phyloP scores from a whole-genome alignment of 2,888 invertebrate genomes.

The Carcina quercana region DNA sequence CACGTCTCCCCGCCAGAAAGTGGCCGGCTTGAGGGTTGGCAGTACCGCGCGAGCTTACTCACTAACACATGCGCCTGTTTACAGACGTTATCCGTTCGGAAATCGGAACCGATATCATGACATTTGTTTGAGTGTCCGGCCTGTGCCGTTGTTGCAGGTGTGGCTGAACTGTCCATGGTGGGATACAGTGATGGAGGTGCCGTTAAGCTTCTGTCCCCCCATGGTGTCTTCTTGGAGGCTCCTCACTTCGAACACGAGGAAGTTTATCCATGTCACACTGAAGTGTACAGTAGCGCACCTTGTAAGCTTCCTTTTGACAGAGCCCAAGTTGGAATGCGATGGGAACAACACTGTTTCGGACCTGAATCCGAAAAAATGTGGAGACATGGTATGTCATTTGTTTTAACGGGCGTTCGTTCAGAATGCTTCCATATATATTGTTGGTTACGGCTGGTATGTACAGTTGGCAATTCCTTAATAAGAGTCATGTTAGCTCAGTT shows the following conservation, averaged over 20 bases:
- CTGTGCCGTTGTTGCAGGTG: conserved; percentile 70
- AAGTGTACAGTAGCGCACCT: conserved; percentile 78
- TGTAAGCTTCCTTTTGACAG: conserved; percentile 59
- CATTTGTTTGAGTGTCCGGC: too few relatives aligned
- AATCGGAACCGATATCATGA: too few relatives aligned
- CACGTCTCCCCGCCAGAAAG: too few relatives aligned
- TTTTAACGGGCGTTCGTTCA: too few relatives aligned
- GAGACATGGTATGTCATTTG: conserved; percentile 73
- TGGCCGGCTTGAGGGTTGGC: too few relatives aligned
- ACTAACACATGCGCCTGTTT: too few relatives aligned
- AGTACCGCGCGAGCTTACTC: too few relatives aligned
- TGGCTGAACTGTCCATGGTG: conserved; percentile 88
- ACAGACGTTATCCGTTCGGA: too few relatives aligned
- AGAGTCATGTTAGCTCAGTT: too few relatives aligned
- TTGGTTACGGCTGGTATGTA: too few relatives aligned
- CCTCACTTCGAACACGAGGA: conserved; percentile 88
- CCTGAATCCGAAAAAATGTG: conserved; percentile 77
- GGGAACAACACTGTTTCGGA: conserved; percentile 77
- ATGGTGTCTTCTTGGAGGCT: conserved; percentile 86
- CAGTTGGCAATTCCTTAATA: too few relatives aligned
- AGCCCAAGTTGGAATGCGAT: conserved; percentile 72
- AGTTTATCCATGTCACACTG: conserved; percentile 87
- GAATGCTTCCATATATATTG: too few relatives aligned
- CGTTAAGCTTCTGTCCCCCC: conserved; percentile 88
- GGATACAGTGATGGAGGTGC: conserved; percentile 80